Percentiles rank a stretch among this genome's conserved stretches.
phyloP scores from a whole-genome alignment of 2,113 vertebrate genomes.

The Ictidomys tridecemlineatus region DNA sequence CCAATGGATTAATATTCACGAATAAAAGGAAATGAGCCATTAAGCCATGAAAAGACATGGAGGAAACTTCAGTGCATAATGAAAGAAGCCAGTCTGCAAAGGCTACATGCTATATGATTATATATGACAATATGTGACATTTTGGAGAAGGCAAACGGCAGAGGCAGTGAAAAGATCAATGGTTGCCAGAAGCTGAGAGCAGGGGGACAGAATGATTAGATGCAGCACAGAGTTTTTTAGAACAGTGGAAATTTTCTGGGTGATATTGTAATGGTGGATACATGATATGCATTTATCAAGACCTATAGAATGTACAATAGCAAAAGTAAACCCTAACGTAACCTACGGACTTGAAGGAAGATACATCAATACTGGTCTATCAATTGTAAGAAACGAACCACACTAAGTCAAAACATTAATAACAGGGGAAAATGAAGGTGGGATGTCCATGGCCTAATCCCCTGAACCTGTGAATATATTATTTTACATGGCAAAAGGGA shows the following conservation, averaged over 20 bases:
- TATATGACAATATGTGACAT: not conserved
- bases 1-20: not conserved
- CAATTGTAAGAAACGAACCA: not conserved
- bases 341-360: not conserved
- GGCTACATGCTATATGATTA: not conserved
- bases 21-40: constrained; percentile 38
- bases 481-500: not conserved
- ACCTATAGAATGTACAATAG: not conserved
- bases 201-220: not conserved
- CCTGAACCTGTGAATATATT: not conserved
- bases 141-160: not conserved
- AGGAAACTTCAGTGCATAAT: constrained; percentile 5
- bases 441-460: not conserved
- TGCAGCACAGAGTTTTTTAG: not conserved
- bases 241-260: not conserved
- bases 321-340: not conserved
- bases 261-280: not conserved
- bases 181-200: not conserved
- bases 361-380: not conserved
- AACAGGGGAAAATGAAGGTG: not conserved
- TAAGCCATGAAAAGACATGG: constrained; percentile 2
- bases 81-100: not conserved
- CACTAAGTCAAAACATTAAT: not conserved
- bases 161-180: not conserved
- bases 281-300: not conserved